These are phyloP conservation scores for Microctonus aethiopoides DNA, from an alignment of 2,888 invertebrate species.

Conservation along the genomic window DNA sequence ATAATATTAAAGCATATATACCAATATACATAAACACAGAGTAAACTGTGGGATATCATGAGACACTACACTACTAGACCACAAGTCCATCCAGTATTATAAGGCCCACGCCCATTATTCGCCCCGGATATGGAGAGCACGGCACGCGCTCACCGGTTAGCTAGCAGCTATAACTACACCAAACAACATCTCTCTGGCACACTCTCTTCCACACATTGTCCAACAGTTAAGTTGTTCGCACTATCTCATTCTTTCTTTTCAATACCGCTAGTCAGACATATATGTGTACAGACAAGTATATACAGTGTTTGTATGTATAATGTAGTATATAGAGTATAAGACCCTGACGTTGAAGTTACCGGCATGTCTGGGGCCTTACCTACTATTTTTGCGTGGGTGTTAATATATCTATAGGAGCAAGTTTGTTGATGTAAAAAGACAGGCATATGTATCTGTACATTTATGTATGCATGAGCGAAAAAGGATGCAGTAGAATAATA, in stretches of 20 bases:
- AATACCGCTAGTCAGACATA: constrained; percentile 5
- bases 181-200: background rate
- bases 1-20: background rate
- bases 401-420: constrained; percentile 1
- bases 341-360: constrained; percentile 22
- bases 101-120: background rate
- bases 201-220: background rate
- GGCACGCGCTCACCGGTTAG: background rate
- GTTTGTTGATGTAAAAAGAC: background rate
- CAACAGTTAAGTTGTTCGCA: constrained; percentile 3
- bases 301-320: background rate
- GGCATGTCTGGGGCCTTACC: constrained; percentile 5
- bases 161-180: background rate
- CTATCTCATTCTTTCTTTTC: background rate
- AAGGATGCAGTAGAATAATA: constrained; percentile 39
- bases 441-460: constrained; percentile 18
- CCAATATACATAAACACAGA: background rate
- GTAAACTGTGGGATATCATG: background rate
- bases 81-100: background rate
- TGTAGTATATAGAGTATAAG: background rate
- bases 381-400: constrained; percentile 5
- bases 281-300: background rate
- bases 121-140: background rate
- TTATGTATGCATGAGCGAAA: constrained; percentile 11
- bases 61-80: background rate